phyloP scores from a whole-genome alignment of 2,797 vertebrate species.

The Pseudochirops corinnae region DNA sequence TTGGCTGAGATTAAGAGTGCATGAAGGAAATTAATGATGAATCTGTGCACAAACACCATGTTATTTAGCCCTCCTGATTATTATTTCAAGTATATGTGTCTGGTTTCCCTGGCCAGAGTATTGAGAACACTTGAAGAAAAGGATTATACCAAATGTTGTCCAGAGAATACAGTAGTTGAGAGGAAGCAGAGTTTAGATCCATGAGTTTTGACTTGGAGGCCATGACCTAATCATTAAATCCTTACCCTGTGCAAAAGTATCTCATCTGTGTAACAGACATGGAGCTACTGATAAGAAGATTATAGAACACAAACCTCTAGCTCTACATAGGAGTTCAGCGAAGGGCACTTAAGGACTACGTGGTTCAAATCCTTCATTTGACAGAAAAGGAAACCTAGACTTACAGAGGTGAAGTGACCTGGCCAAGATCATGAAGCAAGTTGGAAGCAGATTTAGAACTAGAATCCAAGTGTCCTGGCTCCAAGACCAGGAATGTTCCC shows the following conservation, averaged over 20 bases:
- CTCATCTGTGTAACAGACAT: not conserved
- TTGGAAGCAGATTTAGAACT: not conserved
- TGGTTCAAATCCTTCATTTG: not conserved
- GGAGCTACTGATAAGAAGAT: not conserved
- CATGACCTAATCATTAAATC: not conserved
- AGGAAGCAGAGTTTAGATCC: not conserved
- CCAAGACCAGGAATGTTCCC: not conserved
- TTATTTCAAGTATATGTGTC: not conserved
- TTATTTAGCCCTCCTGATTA: not conserved
- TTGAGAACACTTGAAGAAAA: not conserved
- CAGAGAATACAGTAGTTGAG: not conserved
- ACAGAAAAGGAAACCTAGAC: not conserved
- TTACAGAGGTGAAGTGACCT: not conserved
- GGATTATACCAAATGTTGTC: not conserved
- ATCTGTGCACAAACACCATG: not conserved
- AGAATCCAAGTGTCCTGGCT: not conserved
- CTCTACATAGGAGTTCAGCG: not conserved
- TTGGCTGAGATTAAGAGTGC: not conserved
- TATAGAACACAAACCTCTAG: not conserved
- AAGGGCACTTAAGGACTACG: not conserved
- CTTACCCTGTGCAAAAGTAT: not conserved
- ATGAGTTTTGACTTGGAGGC: not conserved
- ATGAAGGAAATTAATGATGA: not conserved
- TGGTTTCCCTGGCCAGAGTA: not conserved
- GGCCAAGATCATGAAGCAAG: not conserved